Evolutionary conservation across 1,140 invertebrate genomes (phyloP), one percentile per base, ranked within the genome.

Genomic region (Orussus abietinus): DNA sequence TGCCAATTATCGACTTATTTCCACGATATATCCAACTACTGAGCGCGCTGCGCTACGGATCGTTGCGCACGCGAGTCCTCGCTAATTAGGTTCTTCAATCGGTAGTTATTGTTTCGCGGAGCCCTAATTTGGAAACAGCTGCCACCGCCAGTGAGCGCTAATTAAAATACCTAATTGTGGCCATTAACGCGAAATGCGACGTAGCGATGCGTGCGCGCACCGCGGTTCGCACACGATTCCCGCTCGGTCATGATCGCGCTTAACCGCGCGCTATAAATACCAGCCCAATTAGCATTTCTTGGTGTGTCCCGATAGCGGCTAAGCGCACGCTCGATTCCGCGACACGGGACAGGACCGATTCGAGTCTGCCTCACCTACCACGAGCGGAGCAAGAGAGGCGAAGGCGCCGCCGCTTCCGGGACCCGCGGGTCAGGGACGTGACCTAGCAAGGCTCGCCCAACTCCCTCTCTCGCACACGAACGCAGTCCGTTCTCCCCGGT

Each of bases 151-250:
- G 56, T 57, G 63, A 58, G 51, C 63, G 60, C 68, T 72, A 69
- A 72, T 72, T 72, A 70, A 70, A 69, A 72, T 59, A 69, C 67
- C 62, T 70, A 72, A 72, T 72, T 70, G 69, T 67, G 60, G 63
- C 61, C 61, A 69, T 72, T 72, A 72, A 69, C 67, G 65, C 59
- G 58, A 66, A 62, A 61, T 55, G 57, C 57, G 54, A 62, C 55
- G 59, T 62, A 55, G 57, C 57, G 56, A 59, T 61, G 56, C 57
- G 57, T 62, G 52, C 51, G 49, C 47, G 55, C 49, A 50, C 46
- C 49, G 47, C 51, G 51, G 56, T 61, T 62, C 60, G 53, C 55
- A 58, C 61, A n/a, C 56, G 56, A 59, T 59, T 54, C 46, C 61
- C 54, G 54, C 58, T 55, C 45, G 55, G 38, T 48, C 51, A 54